phyloP scores from a whole-genome alignment of 2,888 invertebrate species.

The Willowsia nigromaculata region DNA sequence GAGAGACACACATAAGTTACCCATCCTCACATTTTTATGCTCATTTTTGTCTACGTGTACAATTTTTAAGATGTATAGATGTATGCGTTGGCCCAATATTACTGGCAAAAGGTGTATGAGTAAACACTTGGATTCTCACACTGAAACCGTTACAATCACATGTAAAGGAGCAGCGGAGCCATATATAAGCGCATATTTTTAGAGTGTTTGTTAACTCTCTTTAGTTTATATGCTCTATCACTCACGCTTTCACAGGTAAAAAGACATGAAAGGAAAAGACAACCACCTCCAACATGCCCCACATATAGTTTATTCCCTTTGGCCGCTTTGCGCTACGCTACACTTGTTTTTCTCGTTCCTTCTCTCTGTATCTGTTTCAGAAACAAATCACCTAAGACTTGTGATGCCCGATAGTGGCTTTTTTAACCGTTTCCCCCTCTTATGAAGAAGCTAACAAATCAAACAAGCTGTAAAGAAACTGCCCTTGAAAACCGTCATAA shows the following conservation, averaged over 20 bases:
- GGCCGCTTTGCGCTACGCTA: conserved; percentile 39
- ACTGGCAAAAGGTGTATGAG: background rate
- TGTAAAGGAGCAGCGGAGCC: background rate
- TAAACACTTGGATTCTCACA: conserved; percentile 18
- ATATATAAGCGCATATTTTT: background rate
- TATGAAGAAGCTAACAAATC: conserved; percentile 34
- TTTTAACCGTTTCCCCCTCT: background rate
- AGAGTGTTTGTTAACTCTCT: background rate
- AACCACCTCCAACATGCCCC: conserved; percentile 15
- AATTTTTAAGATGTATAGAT: background rate
- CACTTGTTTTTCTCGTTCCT: background rate
- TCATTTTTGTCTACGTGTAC: background rate
- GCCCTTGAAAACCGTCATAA: conserved; percentile 20
- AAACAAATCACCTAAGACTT: conserved; percentile 6
- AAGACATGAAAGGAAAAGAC: conserved; percentile 34
- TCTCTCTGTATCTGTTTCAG: background rate
- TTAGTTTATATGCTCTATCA: conserved; percentile 7
- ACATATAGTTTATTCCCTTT: conserved; percentile 45
- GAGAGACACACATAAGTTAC: background rate
- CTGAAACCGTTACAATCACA: background rate
- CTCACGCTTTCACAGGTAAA: conserved; percentile 9
- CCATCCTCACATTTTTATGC: background rate
- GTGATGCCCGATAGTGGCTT: background rate
- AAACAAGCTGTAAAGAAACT: conserved; percentile 18
- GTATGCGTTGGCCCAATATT: no score